phyloP scores from a whole-genome alignment of 2,797 vertebrate species.

The Centropyge bicolor region DNA sequence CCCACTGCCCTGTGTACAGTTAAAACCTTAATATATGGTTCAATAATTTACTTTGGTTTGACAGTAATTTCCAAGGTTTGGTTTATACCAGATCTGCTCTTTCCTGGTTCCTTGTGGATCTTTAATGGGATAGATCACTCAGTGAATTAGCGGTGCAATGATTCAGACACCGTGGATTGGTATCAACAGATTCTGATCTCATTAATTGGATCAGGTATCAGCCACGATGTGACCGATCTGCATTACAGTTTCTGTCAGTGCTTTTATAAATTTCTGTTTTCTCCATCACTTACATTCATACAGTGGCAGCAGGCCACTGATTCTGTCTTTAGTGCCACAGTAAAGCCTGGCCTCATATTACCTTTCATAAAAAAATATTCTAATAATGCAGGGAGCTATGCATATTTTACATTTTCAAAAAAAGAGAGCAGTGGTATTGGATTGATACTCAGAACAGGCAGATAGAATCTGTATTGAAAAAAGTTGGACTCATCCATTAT shows the following conservation, averaged over 20 bases:
- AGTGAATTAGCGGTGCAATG: not conserved
- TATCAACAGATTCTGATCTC: not conserved
- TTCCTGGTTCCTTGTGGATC: not conserved
- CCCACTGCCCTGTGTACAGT: not conserved
- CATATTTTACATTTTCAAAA: not conserved
- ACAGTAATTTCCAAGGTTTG: not conserved
- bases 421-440: not conserved
- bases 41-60: not conserved
- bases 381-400: not conserved
- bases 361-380: not conserved
- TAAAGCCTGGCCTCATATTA: not conserved
- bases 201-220: not conserved
- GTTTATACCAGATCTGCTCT: not conserved
- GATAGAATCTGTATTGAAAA: not conserved
- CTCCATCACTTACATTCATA: not conserved
- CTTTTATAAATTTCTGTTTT: not conserved
- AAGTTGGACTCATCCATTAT: not conserved
- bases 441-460: not conserved
- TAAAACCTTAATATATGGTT: not conserved
- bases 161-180: not conserved
- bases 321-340: not conserved
- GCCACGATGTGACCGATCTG: not conserved
- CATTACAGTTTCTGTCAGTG: not conserved
- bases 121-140: slow-evolving; percentile 1
- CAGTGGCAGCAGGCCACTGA: not conserved